Percentiles rank a stretch among this genome's conserved stretches.
These are phyloP conservation scores for Campoletis sonorensis DNA, from an alignment of 1,140 invertebrate genomes.

Conservation along the genomic window DNA sequence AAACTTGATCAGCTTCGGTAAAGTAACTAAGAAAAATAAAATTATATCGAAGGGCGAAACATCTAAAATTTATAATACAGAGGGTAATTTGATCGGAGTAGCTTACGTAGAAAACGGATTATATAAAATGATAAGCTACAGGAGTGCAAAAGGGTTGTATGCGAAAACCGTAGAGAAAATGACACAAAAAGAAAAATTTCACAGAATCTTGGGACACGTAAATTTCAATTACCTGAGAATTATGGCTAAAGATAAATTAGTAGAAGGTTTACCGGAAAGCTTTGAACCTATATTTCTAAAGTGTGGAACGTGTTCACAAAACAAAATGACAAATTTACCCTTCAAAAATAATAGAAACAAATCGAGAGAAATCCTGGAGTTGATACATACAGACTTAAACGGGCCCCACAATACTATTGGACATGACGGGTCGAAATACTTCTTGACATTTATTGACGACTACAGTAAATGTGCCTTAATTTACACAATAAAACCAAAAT, in stretches of 20 bases:
- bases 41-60: conserved; percentile 42
- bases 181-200: conserved; percentile 50
- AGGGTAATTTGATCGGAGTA: conserved; percentile 43
- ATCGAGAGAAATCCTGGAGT: conserved; percentile 47
- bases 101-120: conserved; percentile 47
- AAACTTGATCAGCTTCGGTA: conserved; percentile 51
- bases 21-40: conserved; percentile 51
- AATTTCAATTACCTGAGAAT: conserved; percentile 53
- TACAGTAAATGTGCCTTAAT: conserved; percentile 51
- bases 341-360: conserved; percentile 49
- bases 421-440: conserved; percentile 46
- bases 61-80: conserved; percentile 50
- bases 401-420: conserved; percentile 45
- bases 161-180: conserved; percentile 37
- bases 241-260: conserved; percentile 45
- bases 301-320: conserved; percentile 48
- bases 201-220: conserved; percentile 51
- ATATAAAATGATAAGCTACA: conserved; percentile 50
- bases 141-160: neutral
- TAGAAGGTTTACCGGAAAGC: conserved; percentile 41
- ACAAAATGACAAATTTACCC: conserved; percentile 53
- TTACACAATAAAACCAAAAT: conserved; percentile 52
- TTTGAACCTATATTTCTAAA: conserved; percentile 44
- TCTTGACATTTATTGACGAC: conserved; percentile 54
- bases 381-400: conserved; percentile 49